These are phyloP conservation scores for Phoenoteleia sp. DNA, from an alignment of 2,888 invertebrate species.

Conservation along the genomic window DNA sequence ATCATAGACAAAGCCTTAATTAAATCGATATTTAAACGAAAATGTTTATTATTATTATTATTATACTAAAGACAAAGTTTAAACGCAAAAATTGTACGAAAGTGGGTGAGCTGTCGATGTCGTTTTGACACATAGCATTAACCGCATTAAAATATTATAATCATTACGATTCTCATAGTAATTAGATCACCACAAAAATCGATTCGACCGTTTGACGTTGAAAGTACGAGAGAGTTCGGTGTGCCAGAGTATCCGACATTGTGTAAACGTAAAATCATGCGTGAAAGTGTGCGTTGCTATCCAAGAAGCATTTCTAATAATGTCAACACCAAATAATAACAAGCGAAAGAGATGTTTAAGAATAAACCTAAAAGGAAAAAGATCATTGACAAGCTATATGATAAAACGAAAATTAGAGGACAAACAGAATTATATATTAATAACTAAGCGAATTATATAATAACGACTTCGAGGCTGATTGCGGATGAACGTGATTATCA, in stretches of 20 bases:
- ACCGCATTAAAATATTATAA: constrained; percentile 73
- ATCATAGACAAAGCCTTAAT: constrained; percentile 68
- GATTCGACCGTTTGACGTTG: constrained; percentile 78
- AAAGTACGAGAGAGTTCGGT: constrained; percentile 76
- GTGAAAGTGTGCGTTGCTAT: constrained; percentile 71
- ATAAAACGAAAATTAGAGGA: constrained; percentile 21
- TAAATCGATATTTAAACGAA: constrained; percentile 55
- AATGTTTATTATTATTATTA: constrained; percentile 21
- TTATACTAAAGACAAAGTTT: constrained; percentile 42
- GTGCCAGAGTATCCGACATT: constrained; percentile 57
- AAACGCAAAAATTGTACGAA: constrained; percentile 18
- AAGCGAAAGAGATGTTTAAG: constrained; percentile 46
- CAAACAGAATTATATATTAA: constrained; percentile 18
- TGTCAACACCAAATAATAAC: constrained; percentile 82
- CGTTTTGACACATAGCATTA: constrained; percentile 74
- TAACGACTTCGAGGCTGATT: constrained; percentile 41
- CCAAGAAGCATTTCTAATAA: constrained; percentile 82
- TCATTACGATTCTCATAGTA: constrained; percentile 67
- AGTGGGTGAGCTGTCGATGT: constrained; percentile 70
- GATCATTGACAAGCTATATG: constrained; percentile 17
- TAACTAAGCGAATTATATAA: constrained; percentile 39
- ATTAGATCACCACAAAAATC: constrained; percentile 58
- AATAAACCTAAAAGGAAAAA: constrained; percentile 19
- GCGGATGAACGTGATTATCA: constrained; percentile 54
- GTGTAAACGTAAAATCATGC: constrained; percentile 48